Evolutionary conservation across 1,140 invertebrate species (phyloP).

Genomic region (Eueides isabella): DNA sequence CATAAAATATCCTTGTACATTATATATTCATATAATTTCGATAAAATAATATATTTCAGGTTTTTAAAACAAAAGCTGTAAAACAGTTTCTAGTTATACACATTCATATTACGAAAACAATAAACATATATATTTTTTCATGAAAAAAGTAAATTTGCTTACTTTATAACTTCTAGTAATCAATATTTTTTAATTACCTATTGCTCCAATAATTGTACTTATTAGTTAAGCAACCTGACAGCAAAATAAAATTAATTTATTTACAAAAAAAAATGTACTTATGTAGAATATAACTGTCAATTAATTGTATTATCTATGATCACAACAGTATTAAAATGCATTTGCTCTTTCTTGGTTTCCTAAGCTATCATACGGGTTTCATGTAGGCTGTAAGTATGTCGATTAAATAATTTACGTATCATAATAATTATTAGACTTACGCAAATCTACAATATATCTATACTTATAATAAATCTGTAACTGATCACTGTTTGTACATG

Average conservation of each 20-base stretch:
- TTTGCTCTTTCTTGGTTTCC: constrained; percentile 36
- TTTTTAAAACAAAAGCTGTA: background rate
- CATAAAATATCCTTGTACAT: background rate
- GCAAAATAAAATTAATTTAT: background rate
- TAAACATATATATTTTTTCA: too few species aligned
- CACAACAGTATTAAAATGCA: constrained; percentile 31
- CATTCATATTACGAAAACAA: background rate
- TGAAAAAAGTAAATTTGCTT: too few species aligned
- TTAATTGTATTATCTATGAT: constrained; percentile 32
- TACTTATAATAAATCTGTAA: too few species aligned
- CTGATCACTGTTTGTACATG: too few species aligned
- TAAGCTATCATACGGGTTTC: constrained; percentile 17
- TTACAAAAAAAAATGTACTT: background rate
- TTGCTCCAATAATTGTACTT: background rate
- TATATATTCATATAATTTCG: background rate
- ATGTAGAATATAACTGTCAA: background rate
- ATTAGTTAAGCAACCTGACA: background rate
- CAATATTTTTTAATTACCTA: too few species aligned
- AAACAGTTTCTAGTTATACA: background rate
- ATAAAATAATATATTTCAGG: background rate
- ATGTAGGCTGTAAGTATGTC: background rate
- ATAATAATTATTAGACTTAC: background rate
- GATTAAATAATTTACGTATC: constrained; percentile 8
- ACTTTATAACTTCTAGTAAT: too few species aligned
- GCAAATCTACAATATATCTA: background rate